phyloP scores from a whole-genome alignment of 2,113 vertebrate genomes.

The Romanogobio albipinnatus region DNA sequence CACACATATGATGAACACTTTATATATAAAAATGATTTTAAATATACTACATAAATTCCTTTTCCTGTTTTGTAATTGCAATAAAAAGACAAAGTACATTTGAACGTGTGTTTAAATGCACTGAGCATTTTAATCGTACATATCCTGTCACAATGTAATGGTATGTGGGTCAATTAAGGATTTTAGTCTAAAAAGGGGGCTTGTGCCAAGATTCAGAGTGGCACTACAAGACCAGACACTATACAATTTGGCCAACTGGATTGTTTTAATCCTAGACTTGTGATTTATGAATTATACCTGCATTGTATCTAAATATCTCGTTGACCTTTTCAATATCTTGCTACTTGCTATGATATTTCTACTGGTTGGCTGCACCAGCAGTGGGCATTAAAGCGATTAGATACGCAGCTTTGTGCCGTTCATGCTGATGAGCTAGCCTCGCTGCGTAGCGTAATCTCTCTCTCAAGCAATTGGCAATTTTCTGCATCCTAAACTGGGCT shows the following conservation, averaged over 20 bases:
- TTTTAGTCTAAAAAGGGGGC: not conserved
- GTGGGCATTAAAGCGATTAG: not conserved
- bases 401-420: constrained; percentile 24
- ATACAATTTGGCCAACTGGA: not conserved
- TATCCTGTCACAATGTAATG: not conserved
- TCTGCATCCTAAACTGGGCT: constrained; percentile 23
- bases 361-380: not conserved
- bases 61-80: not conserved
- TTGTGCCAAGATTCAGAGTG: not conserved
- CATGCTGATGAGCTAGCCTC: not conserved
- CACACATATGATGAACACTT: no score
- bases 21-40: no score
- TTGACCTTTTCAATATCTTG: not conserved
- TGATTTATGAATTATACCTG: not conserved
- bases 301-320: not conserved
- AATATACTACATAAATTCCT: no score
- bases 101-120: not conserved
- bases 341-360: not conserved
- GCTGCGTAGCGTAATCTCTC: not conserved
- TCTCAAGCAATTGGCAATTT: constrained; percentile 22
- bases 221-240: not conserved
- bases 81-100: not conserved
- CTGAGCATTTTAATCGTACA: not conserved
- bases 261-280: not conserved
- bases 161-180: not conserved